Conservation (phyloP, 2,797 vertebrate species). For the Rhinophrynus dorsalis region DNA sequence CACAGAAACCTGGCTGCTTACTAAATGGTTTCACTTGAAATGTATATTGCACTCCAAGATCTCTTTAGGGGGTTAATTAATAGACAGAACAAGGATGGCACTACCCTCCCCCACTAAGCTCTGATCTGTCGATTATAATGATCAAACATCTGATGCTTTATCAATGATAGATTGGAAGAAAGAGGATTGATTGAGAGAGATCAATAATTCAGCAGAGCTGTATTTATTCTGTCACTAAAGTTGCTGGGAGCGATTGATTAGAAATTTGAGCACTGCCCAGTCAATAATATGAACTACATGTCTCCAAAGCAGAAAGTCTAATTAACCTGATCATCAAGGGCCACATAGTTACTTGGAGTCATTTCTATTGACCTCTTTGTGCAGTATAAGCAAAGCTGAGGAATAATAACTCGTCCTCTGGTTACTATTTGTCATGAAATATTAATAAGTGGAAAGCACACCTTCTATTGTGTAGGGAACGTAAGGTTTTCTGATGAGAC, state of each 20-base stretch:
- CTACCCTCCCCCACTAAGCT: too few species aligned
- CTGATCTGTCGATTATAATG: constrained; percentile 30
- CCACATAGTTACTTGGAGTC: constrained; percentile 18
- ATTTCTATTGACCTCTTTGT: constrained; percentile 40
- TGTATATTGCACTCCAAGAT: too few species aligned
- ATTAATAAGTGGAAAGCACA: constrained; percentile 80
- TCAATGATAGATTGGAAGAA: constrained; percentile 27
- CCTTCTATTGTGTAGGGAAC: constrained; percentile 60
- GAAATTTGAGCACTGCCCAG: constrained; percentile 31
- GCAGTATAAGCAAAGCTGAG: constrained; percentile 49
- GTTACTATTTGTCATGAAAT: constrained; percentile 81
- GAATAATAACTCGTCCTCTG: constrained; percentile 59
- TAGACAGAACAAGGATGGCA: too few species aligned
- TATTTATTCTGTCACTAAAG: constrained; percentile 28
- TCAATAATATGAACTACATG: constrained; percentile 14
- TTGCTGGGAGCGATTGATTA: constrained; percentile 35
- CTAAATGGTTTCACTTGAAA: too few species aligned
- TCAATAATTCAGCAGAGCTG: constrained; percentile 39
- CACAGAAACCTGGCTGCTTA: too few species aligned
- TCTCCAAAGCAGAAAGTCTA: constrained; percentile 18
- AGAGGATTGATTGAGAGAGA: constrained; percentile 10
- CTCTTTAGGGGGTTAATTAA: too few species aligned
- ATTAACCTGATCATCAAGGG: constrained; percentile 46
- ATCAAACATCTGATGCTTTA: constrained; percentile 15
- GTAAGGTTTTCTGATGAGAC: constrained; percentile 48